Conservation (phyloP, 2,888 invertebrate species). For the Drosophila quasianomalipes region DNA sequence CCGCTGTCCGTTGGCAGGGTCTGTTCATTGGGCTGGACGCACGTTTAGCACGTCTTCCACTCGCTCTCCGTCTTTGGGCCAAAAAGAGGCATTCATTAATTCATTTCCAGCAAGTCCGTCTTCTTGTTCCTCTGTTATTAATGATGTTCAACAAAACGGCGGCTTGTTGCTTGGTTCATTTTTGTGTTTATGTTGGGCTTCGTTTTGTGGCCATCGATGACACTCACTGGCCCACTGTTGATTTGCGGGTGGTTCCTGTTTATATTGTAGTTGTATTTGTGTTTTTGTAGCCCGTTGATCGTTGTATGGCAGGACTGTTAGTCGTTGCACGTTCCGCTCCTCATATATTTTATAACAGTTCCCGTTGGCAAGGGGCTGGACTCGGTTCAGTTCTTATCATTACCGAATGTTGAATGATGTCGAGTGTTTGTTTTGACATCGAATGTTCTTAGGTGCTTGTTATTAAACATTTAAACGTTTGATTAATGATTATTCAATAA, state of each 20-base stretch:
- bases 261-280: constrained; percentile 22
- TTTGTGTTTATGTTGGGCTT: constrained; percentile 50
- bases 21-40: constrained; percentile 65
- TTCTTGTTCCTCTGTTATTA: constrained; percentile 82
- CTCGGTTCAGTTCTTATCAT: constrained; percentile 71
- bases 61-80: constrained; percentile 14
- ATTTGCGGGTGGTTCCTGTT: constrained; percentile 71
- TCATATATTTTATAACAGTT: constrained; percentile 53
- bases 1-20: constrained; percentile 14
- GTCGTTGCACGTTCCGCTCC: constrained; percentile 28
- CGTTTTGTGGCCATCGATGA: constrained; percentile 59
- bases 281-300: constrained; percentile 50
- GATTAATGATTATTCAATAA: constrained; percentile 77
- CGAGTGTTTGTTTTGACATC: constrained; percentile 85
- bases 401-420: constrained; percentile 83
- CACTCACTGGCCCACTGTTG: constrained; percentile 53
- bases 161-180: constrained; percentile 49
- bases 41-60: constrained; percentile 78
- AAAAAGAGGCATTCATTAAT: constrained; percentile 77
- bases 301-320: constrained; percentile 39
- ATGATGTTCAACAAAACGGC: constrained; percentile 84
- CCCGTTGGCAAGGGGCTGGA: constrained; percentile 19
- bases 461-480: constrained; percentile 65
- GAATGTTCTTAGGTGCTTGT: constrained; percentile 62
- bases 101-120: constrained; percentile 62